Evolutionary conservation across 2,888 invertebrate species (phyloP).

Genomic region (Andrena bucephala): DNA sequence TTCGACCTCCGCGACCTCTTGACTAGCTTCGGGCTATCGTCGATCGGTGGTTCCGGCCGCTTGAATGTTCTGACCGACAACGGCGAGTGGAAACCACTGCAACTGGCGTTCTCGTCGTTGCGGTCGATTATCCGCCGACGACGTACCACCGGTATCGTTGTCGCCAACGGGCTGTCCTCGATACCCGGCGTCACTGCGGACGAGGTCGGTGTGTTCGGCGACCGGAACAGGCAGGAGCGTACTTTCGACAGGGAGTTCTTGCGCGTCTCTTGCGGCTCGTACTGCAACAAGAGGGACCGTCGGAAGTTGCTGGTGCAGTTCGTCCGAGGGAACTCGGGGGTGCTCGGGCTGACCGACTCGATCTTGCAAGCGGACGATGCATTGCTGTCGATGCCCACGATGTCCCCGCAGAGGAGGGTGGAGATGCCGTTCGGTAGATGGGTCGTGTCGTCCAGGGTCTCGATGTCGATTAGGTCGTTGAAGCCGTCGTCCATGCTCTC

Average conservation of each 20-base stretch:
- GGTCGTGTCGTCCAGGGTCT: constrained; percentile 84
- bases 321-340: constrained; percentile 84
- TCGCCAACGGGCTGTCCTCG: constrained; percentile 61
- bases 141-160: not conserved
- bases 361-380: not conserved
- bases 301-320: constrained; percentile 68
- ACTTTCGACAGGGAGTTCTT: constrained; percentile 79
- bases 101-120: constrained; percentile 12
- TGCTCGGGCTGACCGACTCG: constrained; percentile 80
- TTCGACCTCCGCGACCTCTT: constrained; percentile 73
- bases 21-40: constrained; percentile 83
- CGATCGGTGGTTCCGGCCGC: constrained; percentile 88
- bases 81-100: constrained; percentile 43
- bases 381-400: constrained; percentile 80
- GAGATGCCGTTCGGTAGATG: constrained; percentile 87
- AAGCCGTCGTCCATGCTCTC: constrained; percentile 89
- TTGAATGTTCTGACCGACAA: constrained; percentile 86
- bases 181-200: constrained; percentile 73
- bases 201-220: constrained; percentile 78
- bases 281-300: constrained; percentile 82
- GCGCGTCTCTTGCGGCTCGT: constrained; percentile 80
- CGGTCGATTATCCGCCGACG: constrained; percentile 15
- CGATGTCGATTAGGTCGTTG: constrained; percentile 88
- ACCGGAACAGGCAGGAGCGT: constrained; percentile 86
- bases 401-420: constrained; percentile 87